Evolutionary conservation across 2,113 vertebrate species (phyloP).

Genomic region (Sclerurus mexicanus): DNA sequence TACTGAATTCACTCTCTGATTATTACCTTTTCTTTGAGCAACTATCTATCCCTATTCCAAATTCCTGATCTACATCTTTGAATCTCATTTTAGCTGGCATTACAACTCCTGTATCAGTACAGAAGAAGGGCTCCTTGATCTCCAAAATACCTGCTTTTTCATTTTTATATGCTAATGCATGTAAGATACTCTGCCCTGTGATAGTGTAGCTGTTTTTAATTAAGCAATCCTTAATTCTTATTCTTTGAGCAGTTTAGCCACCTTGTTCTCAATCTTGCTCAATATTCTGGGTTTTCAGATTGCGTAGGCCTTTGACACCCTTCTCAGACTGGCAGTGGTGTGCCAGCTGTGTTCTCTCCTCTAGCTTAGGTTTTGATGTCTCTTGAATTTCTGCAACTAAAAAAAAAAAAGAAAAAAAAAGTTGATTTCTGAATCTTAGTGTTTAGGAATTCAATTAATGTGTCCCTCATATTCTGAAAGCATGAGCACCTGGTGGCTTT

Average conservation of each 20-base stretch:
- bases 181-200: neutral
- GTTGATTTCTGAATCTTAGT: neutral
- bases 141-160: neutral
- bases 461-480: neutral
- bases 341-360: neutral
- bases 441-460: neutral
- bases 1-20: neutral
- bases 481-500: neutral
- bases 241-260: neutral
- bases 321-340: neutral
- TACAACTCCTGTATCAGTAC: neutral
- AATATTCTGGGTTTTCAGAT: neutral
- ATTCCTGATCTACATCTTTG: neutral
- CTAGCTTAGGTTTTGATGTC: neutral
- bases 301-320: neutral
- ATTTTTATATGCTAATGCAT: neutral
- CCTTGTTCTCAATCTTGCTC: neutral
- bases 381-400: neutral
- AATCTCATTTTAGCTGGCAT: neutral
- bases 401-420: neutral
- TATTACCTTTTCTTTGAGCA: neutral
- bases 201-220: neutral
- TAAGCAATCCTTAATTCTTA: neutral
- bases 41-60: neutral
- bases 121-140: constrained; percentile 3